Base-by-base conservation (phyloP, 1,140 invertebrate genomes). In the Carposina sasakii region DNA sequence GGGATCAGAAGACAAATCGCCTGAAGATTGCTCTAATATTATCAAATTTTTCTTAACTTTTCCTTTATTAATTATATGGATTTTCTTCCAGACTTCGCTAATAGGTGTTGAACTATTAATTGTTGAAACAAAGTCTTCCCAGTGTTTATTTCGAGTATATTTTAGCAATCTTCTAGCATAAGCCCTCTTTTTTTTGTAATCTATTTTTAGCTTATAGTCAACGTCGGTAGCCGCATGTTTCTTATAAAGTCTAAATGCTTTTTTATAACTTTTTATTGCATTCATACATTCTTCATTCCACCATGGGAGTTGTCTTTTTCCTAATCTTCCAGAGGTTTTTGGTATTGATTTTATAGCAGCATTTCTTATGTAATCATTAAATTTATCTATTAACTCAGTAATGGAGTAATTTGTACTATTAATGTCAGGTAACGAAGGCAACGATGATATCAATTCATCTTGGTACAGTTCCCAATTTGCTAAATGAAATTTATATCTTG, bases 241-340 rank as follows among this genome's bases (percentile, higher is more conserved):
- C 51, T 63, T 71, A 33, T 57, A 71, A 24, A 49, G 45, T 34
- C 60, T 59, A 17, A 65, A 44, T 6, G 69, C 59, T 15, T 60
- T 56, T 57, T 66, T 76, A 8, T 50, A 42, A 43, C 61, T 37
- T 57, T 63, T 68, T 0, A 59, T n/a, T 23, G 61, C 59, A 15
- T 34, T 45, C 42, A 55, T 26, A 46, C 72, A 76, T 20, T 71
- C 52, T 24, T 57, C 33, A 26, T 69, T 74, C 64, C 61, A 76
- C 67, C 74, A 77, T 3, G 68, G 65, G 10, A 60, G 44, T 45
- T 55, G 23, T 62, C 58, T n/a, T 49, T 60, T 57, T 24, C 12
- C 45, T 44, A 49, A 52, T 10, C 4, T 42, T 15, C 49, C 57
- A 17, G 51, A 45, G 13, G 53, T 52, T 54, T 59, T 62, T 1